phyloP scores from a whole-genome alignment of 2,113 vertebrate genomes.

The Crotalus tigris region DNA sequence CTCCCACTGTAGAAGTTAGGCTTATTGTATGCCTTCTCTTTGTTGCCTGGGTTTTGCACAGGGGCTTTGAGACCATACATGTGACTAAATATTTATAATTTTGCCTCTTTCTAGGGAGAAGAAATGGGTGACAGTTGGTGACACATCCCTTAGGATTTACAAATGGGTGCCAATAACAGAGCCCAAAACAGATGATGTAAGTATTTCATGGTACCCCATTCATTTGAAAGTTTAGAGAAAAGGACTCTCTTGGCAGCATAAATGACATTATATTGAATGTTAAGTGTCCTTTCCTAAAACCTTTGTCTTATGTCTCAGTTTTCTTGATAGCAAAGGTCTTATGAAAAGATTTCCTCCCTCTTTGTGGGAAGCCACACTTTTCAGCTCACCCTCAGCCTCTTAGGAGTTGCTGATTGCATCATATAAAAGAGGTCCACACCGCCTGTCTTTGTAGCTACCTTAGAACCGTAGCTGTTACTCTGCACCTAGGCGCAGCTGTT shows the following conservation, averaged over 20 bases:
- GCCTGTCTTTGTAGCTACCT: not conserved
- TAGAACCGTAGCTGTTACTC: not conserved
- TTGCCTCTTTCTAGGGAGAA: slow-evolving; percentile 85
- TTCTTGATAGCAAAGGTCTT: not conserved
- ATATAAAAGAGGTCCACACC: not conserved
- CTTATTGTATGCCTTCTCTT: not conserved
- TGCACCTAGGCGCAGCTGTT: not conserved
- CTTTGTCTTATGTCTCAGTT: not conserved
- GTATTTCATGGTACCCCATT: slow-evolving; percentile 55
- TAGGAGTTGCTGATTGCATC: not conserved
- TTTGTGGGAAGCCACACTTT: slow-evolving; percentile 11
- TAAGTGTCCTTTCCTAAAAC: not conserved
- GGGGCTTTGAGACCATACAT: not conserved
- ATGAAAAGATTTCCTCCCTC: not conserved
- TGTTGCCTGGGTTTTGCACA: slow-evolving; percentile 27
- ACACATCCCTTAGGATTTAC: slow-evolving; percentile 96
- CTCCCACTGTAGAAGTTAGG: not conserved
- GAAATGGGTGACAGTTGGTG: slow-evolving; percentile 98
- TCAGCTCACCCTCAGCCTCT: not conserved
- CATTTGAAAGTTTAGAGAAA: slow-evolving; percentile 2
- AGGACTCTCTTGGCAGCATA: fast-evolving
- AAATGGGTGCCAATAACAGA: slow-evolving; percentile 98
- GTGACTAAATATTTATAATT: slow-evolving; percentile 38
- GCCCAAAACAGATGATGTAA: slow-evolving; percentile 94
- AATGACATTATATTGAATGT: not conserved